phyloP scores from a whole-genome alignment of 92 coral and sea anemone species.

The Heliopora coerulea region DNA sequence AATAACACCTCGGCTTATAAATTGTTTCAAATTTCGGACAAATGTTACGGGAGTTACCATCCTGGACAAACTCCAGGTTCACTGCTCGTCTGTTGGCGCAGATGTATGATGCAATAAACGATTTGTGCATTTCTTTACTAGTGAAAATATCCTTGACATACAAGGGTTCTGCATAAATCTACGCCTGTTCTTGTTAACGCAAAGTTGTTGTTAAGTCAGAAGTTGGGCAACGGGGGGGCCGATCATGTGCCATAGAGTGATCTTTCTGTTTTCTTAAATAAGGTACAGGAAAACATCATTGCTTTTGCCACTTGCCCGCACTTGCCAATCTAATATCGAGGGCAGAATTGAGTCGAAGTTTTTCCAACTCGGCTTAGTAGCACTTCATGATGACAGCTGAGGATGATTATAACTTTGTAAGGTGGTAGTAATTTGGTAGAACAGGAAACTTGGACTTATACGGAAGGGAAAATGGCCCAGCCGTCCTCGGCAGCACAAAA shows the following conservation, averaged over 20 bases:
- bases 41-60: no score
- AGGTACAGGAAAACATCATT: conserved; percentile 11
- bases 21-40: no score
- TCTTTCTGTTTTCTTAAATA: conserved; percentile 16
- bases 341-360: conserved; percentile 44
- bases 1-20: no score
- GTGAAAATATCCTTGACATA: background rate
- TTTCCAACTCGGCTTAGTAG: conserved; percentile 47
- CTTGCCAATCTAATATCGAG: conserved; percentile 46
- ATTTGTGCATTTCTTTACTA: background rate
- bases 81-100: background rate
- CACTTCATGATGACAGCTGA: conserved; percentile 43
- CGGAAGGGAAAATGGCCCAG: conserved; percentile 31
- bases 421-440: conserved; percentile 39
- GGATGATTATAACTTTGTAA: conserved; percentile 38
- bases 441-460: conserved; percentile 38
- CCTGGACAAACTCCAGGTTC: background rate
- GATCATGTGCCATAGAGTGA: background rate
- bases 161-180: background rate
- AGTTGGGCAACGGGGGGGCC: no score
- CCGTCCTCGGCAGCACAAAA: conserved; percentile 48
- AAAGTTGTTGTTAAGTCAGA: no score
- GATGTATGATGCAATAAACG: background rate
- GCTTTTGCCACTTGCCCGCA: conserved; percentile 46
- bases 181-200: no score